Evolutionary conservation across 1,140 invertebrate genomes (phyloP).

Genomic region (Drosophila nebulosa): DNA sequence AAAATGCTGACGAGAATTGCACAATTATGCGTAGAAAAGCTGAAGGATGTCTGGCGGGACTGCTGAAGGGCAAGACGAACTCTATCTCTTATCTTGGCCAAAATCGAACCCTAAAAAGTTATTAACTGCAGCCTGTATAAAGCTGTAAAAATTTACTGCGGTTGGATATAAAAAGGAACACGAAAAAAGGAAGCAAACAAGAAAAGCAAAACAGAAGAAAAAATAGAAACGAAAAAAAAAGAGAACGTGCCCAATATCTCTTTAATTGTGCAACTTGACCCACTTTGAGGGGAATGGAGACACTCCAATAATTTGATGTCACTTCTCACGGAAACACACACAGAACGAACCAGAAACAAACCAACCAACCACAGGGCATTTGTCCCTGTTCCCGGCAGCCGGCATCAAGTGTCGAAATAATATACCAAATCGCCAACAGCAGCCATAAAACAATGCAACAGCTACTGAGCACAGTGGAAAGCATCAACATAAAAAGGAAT

Average conservation of each 20-base stretch:
- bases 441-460: conserved; percentile 34
- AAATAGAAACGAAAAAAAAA: background rate
- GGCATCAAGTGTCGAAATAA: conserved; percentile 50
- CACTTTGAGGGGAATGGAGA: background rate
- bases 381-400: background rate
- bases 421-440: conserved; percentile 38
- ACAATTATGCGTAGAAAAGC: conserved; percentile 37
- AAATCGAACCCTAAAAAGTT: conserved; percentile 54
- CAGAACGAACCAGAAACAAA: background rate
- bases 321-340: conserved; percentile 24
- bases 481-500: background rate
- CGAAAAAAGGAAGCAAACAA: background rate
- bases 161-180: conserved; percentile 17
- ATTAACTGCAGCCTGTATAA: conserved; percentile 66
- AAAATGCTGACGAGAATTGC: conserved; percentile 42
- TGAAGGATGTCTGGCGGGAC: background rate
- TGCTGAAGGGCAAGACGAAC: conserved; percentile 17
- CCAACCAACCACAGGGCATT: conserved; percentile 12
- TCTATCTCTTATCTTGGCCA: conserved; percentile 14
- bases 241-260: conserved; percentile 17
- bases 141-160: conserved; percentile 44
- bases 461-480: conserved; percentile 14
- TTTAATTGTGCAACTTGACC: conserved; percentile 42
- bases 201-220: background rate
- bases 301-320: conserved; percentile 43